A percentile compares a stretch with the other conserved stretches of the same genome.
These are phyloP conservation scores for Phycodurus eques DNA, from an alignment of 2,113 vertebrate species.

Conservation along the genomic window DNA sequence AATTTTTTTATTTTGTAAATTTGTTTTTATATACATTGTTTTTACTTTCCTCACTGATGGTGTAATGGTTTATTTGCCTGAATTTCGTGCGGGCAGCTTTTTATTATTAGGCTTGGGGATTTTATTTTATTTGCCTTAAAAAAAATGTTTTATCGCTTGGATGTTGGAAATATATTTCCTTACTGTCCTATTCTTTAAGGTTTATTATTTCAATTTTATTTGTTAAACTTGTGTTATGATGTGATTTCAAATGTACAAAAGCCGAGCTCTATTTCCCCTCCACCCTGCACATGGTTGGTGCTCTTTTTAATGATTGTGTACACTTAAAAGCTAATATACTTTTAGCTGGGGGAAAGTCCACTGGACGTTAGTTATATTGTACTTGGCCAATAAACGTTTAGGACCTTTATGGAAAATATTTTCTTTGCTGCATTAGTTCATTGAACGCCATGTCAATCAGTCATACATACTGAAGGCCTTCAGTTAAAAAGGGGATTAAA, in stretches of 20 bases:
- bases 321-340: conserved; percentile 15
- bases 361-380: conserved; percentile 43
- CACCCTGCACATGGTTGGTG: background rate
- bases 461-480: background rate
- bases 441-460: conserved; percentile 26
- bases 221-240: background rate
- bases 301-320: conserved; percentile 18
- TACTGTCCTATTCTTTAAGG: background rate
- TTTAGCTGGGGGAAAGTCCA: background rate
- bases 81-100: background rate
- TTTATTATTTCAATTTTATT: background rate
- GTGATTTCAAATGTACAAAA: background rate
- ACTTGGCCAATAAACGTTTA: conserved; percentile 43
- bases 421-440: conserved; percentile 45
- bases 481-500: background rate
- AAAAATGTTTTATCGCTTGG: background rate
- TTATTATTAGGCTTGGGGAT: background rate
- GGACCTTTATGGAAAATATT: conserved; percentile 42
- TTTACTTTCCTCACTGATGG: background rate
- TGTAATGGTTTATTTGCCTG: background rate
- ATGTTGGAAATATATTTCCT: conserved; percentile 1
- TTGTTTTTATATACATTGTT: background rate
- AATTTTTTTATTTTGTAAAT: no score
- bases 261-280: background rate
- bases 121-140: background rate